phyloP scores from a whole-genome alignment of 2,888 invertebrate genomes.

The Tetanocera ferruginea region DNA sequence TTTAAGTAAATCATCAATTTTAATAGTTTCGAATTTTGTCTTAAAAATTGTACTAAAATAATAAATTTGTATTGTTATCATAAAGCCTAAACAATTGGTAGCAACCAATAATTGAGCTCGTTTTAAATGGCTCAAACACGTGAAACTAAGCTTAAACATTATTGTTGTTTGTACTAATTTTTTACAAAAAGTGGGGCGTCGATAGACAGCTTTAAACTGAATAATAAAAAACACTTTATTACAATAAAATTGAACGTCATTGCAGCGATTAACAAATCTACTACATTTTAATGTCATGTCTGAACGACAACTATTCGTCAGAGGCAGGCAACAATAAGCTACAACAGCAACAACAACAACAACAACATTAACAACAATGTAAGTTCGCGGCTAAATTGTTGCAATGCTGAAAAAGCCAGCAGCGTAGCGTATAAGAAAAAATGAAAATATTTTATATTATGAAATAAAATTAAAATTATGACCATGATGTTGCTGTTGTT shows the following conservation, averaged over 20 bases:
- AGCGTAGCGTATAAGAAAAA: neutral
- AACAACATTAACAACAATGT: constrained; percentile 6
- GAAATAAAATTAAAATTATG: constrained; percentile 47
- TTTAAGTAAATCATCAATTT: no score
- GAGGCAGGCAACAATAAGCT: neutral
- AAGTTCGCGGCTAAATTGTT: constrained; percentile 8
- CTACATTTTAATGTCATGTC: constrained; percentile 11
- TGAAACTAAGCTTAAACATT: neutral
- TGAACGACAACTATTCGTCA: constrained; percentile 8
- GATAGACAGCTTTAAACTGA: neutral
- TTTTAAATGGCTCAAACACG: neutral
- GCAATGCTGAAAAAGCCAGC: neutral
- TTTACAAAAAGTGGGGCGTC: neutral
- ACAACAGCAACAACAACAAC: neutral
- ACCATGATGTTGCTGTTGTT: constrained; percentile 44
- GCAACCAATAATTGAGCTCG: no score
- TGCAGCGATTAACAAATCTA: neutral
- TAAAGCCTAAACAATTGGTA: no score
- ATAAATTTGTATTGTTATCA: no score
- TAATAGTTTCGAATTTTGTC: no score
- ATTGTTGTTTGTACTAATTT: neutral
- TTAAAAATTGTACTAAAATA: no score
- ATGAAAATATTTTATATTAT: constrained; percentile 39
- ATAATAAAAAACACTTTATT: no score
- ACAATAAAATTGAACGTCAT: neutral